A percentile compares a stretch with the other conserved stretches of the same genome.
phyloP scores from a whole-genome alignment of 2,113 vertebrate species.

The Tragelaphus imberbis region DNA sequence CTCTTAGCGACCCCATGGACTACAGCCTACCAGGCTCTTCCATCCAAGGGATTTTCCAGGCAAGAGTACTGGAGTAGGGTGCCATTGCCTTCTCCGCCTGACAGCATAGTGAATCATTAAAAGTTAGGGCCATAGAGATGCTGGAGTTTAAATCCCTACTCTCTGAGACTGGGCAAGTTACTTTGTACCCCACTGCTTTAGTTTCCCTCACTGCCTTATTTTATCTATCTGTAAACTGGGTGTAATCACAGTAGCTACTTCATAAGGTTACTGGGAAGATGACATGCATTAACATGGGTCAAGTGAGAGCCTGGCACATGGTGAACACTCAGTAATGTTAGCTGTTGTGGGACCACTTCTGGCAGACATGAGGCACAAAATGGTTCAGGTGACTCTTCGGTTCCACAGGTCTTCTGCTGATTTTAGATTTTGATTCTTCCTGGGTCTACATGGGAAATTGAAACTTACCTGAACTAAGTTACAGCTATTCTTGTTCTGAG shows the following conservation, averaged over 20 bases:
- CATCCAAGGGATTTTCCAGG: no score
- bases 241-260: neutral
- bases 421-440: neutral
- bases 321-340: neutral
- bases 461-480: neutral
- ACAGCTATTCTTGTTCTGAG: neutral
- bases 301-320: neutral
- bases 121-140: neutral
- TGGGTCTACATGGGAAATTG: neutral
- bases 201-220: neutral
- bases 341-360: neutral
- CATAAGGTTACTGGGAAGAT: neutral
- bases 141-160: neutral
- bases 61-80: no score
- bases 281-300: no score
- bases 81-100: no score
- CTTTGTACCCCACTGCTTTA: neutral
- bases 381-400: neutral
- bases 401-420: neutral
- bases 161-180: neutral
- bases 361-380: neutral
- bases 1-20: no score
- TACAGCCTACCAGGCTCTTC: no score
- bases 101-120: neutral
- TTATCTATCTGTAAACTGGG: neutral